Conservation (phyloP, 2,797 vertebrate species). For the Petrocephalus schoutedeni region DNA sequence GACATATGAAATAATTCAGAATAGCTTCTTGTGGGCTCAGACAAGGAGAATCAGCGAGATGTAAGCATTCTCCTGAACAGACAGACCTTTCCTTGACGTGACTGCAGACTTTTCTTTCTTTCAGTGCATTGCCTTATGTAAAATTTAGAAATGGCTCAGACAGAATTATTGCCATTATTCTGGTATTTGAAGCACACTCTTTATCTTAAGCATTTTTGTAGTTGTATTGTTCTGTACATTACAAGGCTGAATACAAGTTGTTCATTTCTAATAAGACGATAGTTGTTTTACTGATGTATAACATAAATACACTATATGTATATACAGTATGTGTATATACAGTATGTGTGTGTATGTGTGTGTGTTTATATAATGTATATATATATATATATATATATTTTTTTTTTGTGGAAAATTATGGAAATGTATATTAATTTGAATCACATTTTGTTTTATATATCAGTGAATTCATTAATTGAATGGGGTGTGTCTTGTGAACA, state of each 20-base stretch:
- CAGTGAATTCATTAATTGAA: background rate
- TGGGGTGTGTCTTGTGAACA: background rate
- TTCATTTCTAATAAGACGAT: too few species aligned
- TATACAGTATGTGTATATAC: too few species aligned
- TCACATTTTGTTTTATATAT: background rate
- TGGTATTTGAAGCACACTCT: background rate
- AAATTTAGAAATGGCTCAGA: background rate
- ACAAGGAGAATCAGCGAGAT: background rate
- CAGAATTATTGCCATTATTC: background rate
- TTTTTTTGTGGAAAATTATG: background rate
- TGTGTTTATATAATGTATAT: too few species aligned
- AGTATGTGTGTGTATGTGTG: too few species aligned
- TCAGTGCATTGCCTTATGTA: background rate
- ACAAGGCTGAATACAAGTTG: too few species aligned
- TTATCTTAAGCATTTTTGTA: too few species aligned
- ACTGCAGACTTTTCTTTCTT: background rate
- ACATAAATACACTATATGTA: too few species aligned
- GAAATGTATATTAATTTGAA: background rate
- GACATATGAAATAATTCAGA: slow-evolving; percentile 13
- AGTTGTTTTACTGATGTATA: too few species aligned
- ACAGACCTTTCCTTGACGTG: background rate
- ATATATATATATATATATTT: too few species aligned
- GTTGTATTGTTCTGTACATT: too few species aligned
- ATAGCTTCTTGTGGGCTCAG: background rate
- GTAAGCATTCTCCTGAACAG: background rate